phyloP scores from a whole-genome alignment of 2,113 vertebrate species.

The Parotia lawesii region DNA sequence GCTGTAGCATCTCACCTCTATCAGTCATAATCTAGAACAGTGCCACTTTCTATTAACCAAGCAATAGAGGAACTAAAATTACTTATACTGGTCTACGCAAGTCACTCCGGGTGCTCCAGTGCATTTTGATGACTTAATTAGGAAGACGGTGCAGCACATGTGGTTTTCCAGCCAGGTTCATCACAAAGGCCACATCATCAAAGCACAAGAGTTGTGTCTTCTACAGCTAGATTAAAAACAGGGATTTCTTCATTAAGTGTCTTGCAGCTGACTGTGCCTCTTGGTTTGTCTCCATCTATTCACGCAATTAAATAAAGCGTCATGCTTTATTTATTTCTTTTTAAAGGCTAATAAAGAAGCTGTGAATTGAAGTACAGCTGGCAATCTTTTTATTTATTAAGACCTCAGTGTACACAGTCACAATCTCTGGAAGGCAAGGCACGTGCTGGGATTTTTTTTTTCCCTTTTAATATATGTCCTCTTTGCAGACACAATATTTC shows the following conservation, averaged over 20 bases:
- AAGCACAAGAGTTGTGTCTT: constrained; percentile 45
- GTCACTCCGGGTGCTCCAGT: constrained; percentile 51
- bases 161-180: constrained; percentile 63
- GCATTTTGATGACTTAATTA: constrained; percentile 82
- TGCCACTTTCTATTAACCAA: constrained; percentile 75
- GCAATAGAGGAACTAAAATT: constrained; percentile 74
- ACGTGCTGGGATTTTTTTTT: background rate
- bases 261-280: constrained; percentile 14
- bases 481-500: constrained; percentile 33
- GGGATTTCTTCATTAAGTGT: constrained; percentile 64
- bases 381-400: constrained; percentile 65
- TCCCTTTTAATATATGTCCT: background rate
- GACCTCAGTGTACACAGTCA: constrained; percentile 11
- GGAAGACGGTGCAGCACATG: constrained; percentile 53
- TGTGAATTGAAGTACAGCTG: constrained; percentile 61
- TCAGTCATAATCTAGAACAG: constrained; percentile 80
- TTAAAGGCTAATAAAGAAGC: constrained; percentile 61
- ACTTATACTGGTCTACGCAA: constrained; percentile 60
- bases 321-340: constrained; percentile 55
- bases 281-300: constrained; percentile 58
- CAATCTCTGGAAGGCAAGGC: constrained; percentile 12
- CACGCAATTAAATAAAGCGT: constrained; percentile 65
- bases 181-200: constrained; percentile 67
- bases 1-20: constrained; percentile 61
- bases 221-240: constrained; percentile 60